phyloP scores from a whole-genome alignment of 2,113 vertebrate species.

The Clupea harengus region DNA sequence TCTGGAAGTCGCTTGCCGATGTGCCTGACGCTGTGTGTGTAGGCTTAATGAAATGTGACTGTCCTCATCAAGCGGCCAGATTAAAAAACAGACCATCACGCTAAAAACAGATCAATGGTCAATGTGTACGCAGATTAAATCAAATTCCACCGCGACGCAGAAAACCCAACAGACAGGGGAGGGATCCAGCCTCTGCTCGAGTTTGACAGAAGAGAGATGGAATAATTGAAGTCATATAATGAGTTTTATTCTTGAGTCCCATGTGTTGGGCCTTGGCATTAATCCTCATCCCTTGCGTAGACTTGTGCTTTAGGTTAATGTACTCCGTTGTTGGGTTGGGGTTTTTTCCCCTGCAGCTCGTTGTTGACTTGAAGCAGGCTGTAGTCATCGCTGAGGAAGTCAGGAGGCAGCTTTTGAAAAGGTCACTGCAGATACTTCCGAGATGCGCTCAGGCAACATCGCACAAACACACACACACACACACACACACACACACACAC shows the following conservation, averaged over 20 bases:
- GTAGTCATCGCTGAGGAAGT: background rate
- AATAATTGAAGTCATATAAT: background rate
- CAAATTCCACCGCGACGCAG: background rate
- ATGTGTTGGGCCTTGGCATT: background rate
- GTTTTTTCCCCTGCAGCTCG: background rate
- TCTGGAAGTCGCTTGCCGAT: background rate
- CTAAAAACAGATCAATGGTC: constrained; percentile 16
- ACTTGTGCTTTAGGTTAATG: background rate
- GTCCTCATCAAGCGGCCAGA: constrained; percentile 11
- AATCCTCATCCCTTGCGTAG: background rate
- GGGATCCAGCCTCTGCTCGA: background rate
- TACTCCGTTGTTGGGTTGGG: background rate
- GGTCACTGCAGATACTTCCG: background rate
- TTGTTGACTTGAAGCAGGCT: background rate
- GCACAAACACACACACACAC: background rate
- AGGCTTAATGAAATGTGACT: constrained; percentile 13
- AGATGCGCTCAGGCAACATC: background rate
- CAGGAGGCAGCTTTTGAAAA: constrained; percentile 2
- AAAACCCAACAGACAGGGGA: background rate
- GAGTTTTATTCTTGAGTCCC: background rate
- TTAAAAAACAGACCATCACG: constrained; percentile 5
- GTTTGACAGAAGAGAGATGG: background rate
- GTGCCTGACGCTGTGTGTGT: background rate
- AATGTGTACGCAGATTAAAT: constrained; percentile 8
- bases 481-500: background rate